Evolutionary conservation across 2,797 vertebrate genomes (phyloP).

Genomic region (Cirrhinus mrigala): DNA sequence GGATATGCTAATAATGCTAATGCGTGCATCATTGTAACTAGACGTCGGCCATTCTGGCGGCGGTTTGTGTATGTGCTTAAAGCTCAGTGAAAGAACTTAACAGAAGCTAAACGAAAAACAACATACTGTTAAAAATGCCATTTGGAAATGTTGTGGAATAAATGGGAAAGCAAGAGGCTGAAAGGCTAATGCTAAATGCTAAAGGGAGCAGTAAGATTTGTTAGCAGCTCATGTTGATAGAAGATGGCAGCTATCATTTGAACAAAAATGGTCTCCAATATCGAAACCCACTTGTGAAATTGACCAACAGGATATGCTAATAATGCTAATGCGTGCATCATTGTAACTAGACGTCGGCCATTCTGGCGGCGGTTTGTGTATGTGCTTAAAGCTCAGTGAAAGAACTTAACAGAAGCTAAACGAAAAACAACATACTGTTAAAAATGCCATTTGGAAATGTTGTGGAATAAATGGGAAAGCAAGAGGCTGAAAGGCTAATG

Average conservation of each 20-base stretch:
- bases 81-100: slow-evolving; percentile 88
- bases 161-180: background rate
- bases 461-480: too few species aligned
- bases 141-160: too few species aligned
- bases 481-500: slow-evolving; percentile 2
- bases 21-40: background rate
- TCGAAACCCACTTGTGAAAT: background rate
- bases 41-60: background rate
- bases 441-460: too few species aligned
- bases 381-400: slow-evolving; percentile 85
- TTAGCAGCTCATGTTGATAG: background rate
- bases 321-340: background rate
- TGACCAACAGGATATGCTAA: background rate
- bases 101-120: slow-evolving; percentile 90
- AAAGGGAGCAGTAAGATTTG: background rate
- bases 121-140: too few species aligned
- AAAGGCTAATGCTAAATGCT: slow-evolving; percentile 9
- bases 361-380: slow-evolving; percentile 80
- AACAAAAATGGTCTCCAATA: background rate
- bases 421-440: slow-evolving; percentile 72
- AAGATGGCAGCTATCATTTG: background rate
- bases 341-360: background rate
- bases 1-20: background rate
- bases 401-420: slow-evolving; percentile 93
- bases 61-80: slow-evolving; percentile 88